These are phyloP conservation scores for Eulemur rubriventer DNA, from an alignment of 2,797 vertebrate species.

Conservation along the genomic window DNA sequence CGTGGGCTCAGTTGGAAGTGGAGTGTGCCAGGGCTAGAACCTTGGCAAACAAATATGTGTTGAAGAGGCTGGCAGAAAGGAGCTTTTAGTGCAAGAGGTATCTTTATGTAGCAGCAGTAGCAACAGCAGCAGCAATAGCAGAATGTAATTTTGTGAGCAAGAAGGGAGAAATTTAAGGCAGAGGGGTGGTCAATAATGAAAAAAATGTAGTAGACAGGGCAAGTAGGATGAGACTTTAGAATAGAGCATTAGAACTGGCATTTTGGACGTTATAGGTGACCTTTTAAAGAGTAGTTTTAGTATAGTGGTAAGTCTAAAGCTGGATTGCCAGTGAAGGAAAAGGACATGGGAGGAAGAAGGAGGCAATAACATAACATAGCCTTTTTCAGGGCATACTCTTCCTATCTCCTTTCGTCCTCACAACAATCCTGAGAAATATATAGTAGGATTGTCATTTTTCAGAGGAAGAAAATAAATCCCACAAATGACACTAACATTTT, in stretches of 20 bases:
- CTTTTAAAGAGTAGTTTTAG: conserved; percentile 64
- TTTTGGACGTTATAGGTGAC: conserved; percentile 50
- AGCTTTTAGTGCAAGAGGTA: not conserved
- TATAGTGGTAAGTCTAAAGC: not conserved
- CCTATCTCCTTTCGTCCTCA: not conserved
- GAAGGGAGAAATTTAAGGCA: conserved; percentile 40
- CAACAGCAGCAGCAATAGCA: not conserved
- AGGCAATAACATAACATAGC: not conserved
- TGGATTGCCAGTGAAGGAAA: not conserved
- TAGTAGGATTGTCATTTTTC: not conserved
- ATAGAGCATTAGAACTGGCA: conserved; percentile 53
- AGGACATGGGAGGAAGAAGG: not conserved
- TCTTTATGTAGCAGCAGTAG: not conserved
- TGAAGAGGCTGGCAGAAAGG: conserved; percentile 22
- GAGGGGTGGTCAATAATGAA: not conserved
- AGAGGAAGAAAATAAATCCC: conserved; percentile 32
- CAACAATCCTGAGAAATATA: not conserved
- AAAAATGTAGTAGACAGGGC: conserved; percentile 14
- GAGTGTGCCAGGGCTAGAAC: not conserved
- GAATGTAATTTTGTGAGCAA: conserved; percentile 40
- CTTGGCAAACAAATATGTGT: conserved; percentile 45
- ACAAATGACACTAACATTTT: not conserved
- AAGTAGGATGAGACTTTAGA: conserved; percentile 41
- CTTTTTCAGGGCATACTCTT: not conserved
- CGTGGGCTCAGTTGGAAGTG: not conserved